These are phyloP conservation scores for Venustoraphidia nigricollis DNA, from an alignment of 2,888 invertebrate genomes.

Conservation along the genomic window DNA sequence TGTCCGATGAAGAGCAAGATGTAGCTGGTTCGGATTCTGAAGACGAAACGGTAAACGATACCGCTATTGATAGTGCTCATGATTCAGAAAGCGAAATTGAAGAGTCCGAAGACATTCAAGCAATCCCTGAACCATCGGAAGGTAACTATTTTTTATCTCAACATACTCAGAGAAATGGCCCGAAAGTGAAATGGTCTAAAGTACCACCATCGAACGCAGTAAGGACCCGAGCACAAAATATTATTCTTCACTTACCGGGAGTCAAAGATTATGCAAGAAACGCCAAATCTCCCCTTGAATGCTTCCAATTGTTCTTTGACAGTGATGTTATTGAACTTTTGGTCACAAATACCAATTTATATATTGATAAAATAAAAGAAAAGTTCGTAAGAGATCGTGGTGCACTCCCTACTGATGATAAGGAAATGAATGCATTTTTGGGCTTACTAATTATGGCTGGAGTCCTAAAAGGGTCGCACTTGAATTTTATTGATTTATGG, in stretches of 20 bases:
- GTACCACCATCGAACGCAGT: neutral
- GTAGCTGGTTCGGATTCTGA: constrained; percentile 12
- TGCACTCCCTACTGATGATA: neutral
- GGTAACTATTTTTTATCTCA: neutral
- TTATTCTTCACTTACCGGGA: no score
- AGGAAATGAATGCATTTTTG: constrained; percentile 4
- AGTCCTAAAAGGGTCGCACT: constrained; percentile 1
- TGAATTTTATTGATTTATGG: constrained; percentile 2
- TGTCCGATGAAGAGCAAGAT: constrained; percentile 12
- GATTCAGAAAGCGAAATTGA: neutral
- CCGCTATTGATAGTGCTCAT: neutral
- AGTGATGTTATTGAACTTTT: no score
- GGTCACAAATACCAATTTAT: no score
- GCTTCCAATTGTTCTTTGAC: no score
- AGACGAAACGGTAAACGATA: constrained; percentile 8
- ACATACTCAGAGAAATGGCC: neutral
- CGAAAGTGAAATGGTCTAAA: neutral
- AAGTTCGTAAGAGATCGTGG: no score
- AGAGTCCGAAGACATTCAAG: neutral
- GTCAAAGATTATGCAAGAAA: neutral
- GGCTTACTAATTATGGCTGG: neutral
- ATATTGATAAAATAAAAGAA: no score
- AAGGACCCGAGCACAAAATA: neutral
- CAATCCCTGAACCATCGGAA: neutral
- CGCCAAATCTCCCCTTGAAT: no score